Evolutionary conservation across 2,797 vertebrate genomes (phyloP).

Genomic region (Argyrosomus regius): DNA sequence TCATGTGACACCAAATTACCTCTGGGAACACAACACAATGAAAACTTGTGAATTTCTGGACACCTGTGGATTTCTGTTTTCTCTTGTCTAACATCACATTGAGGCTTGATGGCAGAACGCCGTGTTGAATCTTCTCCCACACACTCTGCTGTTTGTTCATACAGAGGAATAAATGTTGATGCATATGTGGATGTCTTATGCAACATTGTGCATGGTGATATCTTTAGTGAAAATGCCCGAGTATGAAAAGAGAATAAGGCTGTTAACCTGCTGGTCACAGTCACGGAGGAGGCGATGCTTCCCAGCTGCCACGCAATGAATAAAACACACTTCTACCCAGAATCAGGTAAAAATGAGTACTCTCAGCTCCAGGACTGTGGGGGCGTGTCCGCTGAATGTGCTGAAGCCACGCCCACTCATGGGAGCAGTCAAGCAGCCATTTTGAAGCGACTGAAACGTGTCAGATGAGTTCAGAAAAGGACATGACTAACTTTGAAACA

Average conservation of each 20-base stretch:
- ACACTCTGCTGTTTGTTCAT: constrained; percentile 11
- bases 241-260: constrained; percentile 16
- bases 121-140: constrained; percentile 5
- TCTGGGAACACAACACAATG: not conserved
- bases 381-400: too few species aligned
- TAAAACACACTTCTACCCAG: constrained; percentile 6
- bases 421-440: too few species aligned
- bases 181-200: constrained; percentile 25
- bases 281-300: constrained; percentile 1
- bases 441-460: too few species aligned
- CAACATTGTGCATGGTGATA: constrained; percentile 32
- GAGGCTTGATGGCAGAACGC: constrained; percentile 9
- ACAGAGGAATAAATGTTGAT: constrained; percentile 35
- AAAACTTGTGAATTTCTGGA: constrained; percentile 2
- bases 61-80: not conserved
- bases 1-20: constrained; percentile 13
- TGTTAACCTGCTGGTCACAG: not conserved
- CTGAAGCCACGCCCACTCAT: too few species aligned
- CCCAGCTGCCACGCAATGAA: constrained; percentile 2
- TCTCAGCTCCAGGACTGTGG: too few species aligned
- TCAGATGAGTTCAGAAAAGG: too few species aligned
- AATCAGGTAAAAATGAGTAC: not conserved
- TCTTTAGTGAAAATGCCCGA: constrained; percentile 26
- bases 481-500: too few species aligned
- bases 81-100: constrained; percentile 2